Base-by-base conservation (phyloP, 1,140 invertebrate species). In the Thrips palmi region DNA sequence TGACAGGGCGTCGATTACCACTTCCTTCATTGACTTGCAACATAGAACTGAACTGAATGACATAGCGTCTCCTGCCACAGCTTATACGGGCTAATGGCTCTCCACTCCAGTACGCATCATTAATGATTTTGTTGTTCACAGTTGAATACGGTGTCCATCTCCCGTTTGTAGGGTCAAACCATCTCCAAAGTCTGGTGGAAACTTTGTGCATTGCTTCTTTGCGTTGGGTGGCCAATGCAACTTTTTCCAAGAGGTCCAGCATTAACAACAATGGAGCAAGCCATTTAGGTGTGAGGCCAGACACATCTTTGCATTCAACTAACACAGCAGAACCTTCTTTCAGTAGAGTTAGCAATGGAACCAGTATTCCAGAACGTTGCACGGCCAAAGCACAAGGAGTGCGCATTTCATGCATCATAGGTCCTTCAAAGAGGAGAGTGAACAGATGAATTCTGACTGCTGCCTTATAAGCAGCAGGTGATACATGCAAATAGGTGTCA, bases 241-340 rank as follows among this genome's bases (percentile, higher is more conserved):
- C 71, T 57, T 85, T 88, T 39, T 87, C 81, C 47, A 81, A 72
- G 18, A 80, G 64, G 54, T 91, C 84, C 14, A 91, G 65, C 0
- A 88, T 56, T 2, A 88, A 56, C 2, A 88, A 54, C 1, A 83
- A 49, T 0, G 81, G 78, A 4, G 81, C 74, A 10, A 89, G 51
- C 84, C 84, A 88, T 49, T 79, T 84, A 0, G 69, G 78, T 39
- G 73, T 72, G n/a, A 53, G 53, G 1, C 52, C 41, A 0, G 46
- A 35, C 12, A 43, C 38, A 2, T 59, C 55, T 27, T 59, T 56
- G 31, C 27, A 22, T 27, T 47, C 39, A 1, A 55, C 62, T 15
- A 70, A 49, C 1, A 58, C 53, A 10, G 48, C 52, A 42, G 67
- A 57, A 21, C 59, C 59, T 1, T 54, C 48, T 3, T 56, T 50